Base-by-base conservation (phyloP, 2,888 invertebrate species). In the Arge pagana region DNA sequence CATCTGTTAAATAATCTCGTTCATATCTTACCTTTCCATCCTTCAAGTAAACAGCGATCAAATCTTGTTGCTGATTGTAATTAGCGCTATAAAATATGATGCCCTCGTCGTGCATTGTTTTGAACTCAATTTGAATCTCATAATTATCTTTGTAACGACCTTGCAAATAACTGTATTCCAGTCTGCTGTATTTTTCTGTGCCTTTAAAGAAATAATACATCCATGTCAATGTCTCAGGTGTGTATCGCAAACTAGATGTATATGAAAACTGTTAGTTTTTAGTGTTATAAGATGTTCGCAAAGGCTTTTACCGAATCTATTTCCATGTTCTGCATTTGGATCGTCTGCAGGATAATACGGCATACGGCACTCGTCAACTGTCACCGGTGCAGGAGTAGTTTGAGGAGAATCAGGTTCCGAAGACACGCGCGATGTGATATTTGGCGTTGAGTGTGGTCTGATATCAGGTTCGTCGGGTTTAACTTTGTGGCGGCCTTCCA, bases 61-160 rank as follows among this genome's bases (percentile, higher is more conserved):
- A 88, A 68, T 91, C 88, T 40, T 76, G 68, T 4, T 63, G 67
- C 15, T 86, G 84, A 2, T 81, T 78, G 8, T 78, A 78, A 50
- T 88, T 85, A 1, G 85, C 78, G 0, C 88, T 85, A 76, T 93
- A 96, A 79, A 96, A 90, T 11, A 96, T 81, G 4, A 95, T 79
- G 1, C 96, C 95, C 50, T 90, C 86, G 7, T 83, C 80, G n/a
- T 80, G 78, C 52, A 82, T 82, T 0, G 93, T 92, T 58, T 89
- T 88, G 76, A 98, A 85, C 5, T 87, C 83, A 7, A 96, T 79
- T 10, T 87, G 85, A 59, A 95, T 85, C 55, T 90, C 88, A 72
- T 87, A 89, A 28, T 82, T 82, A 54, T 84, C 85, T 41, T 83
- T 82, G 65, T 86, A 82, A 49, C 85, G 82, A 6, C 78, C 80